Conservation (phyloP, 2,797 vertebrate species). For the Micrastur ruficollis region DNA sequence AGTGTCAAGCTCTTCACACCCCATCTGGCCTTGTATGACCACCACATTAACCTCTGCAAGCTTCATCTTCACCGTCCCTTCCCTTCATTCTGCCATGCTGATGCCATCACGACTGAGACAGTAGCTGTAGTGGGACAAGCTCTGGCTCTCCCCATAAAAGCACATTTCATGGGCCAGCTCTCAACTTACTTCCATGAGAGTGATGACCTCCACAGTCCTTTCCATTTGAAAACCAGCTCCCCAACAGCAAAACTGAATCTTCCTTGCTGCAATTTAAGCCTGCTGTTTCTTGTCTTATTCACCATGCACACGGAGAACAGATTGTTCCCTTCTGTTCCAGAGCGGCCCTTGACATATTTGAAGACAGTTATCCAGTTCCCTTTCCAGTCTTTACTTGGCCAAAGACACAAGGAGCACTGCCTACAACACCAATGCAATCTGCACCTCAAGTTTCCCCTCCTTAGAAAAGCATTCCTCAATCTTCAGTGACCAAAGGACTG, state of each 20-base stretch:
- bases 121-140: not conserved
- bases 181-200: not conserved
- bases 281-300: not conserved
- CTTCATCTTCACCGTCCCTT: not conserved
- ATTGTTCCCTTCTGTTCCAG: not conserved
- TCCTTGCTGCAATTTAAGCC: not conserved
- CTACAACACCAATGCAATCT: not conserved
- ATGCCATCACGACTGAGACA: rapidly evolving
- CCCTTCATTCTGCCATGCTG: not conserved
- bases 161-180: not conserved
- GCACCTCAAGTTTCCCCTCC: not conserved
- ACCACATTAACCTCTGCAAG: not conserved
- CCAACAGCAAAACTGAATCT: not conserved
- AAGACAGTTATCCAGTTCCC: not conserved
- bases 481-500: not conserved
- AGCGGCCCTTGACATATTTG: not conserved
- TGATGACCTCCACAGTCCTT: not conserved
- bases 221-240: not conserved
- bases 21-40: not conserved
- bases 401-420: not conserved
- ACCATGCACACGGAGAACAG: not conserved
- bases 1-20: not conserved
- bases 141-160: not conserved
- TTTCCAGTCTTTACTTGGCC: not conserved
- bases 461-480: not conserved